phyloP scores from a whole-genome alignment of 2,888 invertebrate genomes.

The Cybosia mesomella region DNA sequence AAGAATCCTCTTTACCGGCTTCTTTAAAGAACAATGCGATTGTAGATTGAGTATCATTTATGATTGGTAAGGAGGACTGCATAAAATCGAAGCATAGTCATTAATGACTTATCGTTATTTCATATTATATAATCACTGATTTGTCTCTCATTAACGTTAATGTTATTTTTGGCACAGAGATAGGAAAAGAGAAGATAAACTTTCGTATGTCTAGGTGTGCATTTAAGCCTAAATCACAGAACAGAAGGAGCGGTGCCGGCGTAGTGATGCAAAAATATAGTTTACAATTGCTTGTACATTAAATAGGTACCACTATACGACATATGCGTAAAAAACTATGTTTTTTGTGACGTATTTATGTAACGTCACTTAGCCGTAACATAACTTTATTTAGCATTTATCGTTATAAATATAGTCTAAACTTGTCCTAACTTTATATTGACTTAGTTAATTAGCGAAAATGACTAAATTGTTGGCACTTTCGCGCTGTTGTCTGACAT shows the following conservation, averaged over 20 bases:
- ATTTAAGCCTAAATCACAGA: slow-evolving; percentile 84
- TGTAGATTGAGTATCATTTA: slow-evolving; percentile 10
- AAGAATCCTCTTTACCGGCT: slow-evolving; percentile 40
- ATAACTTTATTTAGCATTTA: slow-evolving; percentile 61
- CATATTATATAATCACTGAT: slow-evolving; percentile 57
- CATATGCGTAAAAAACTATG: slow-evolving; percentile 73
- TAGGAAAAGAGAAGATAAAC: slow-evolving; percentile 70
- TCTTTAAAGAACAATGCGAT: slow-evolving; percentile 26
- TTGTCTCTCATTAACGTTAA: slow-evolving; percentile 61
- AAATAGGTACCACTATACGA: slow-evolving; percentile 58
- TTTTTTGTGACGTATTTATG: slow-evolving; percentile 44
- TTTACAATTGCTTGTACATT: slow-evolving; percentile 51
- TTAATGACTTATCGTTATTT: slow-evolving; percentile 38
- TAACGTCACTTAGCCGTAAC: slow-evolving; percentile 54
- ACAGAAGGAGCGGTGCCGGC: slow-evolving; percentile 80
- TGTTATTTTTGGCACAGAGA: slow-evolving; percentile 79
- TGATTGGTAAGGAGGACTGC: slow-evolving; percentile 33
- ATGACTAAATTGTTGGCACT: slow-evolving; percentile 69
- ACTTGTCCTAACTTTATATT: slow-evolving; percentile 65
- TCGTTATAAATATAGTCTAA: slow-evolving; percentile 52
- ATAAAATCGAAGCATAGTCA: slow-evolving; percentile 42
- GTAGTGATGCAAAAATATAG: slow-evolving; percentile 82
- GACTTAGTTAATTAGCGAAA: slow-evolving; percentile 77
- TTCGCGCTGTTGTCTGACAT: slow-evolving; percentile 56
- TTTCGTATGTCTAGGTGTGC: slow-evolving; percentile 67